Evolutionary conservation across 2,113 vertebrate genomes (phyloP).

Genomic region (Xiphophorus hellerii): DNA sequence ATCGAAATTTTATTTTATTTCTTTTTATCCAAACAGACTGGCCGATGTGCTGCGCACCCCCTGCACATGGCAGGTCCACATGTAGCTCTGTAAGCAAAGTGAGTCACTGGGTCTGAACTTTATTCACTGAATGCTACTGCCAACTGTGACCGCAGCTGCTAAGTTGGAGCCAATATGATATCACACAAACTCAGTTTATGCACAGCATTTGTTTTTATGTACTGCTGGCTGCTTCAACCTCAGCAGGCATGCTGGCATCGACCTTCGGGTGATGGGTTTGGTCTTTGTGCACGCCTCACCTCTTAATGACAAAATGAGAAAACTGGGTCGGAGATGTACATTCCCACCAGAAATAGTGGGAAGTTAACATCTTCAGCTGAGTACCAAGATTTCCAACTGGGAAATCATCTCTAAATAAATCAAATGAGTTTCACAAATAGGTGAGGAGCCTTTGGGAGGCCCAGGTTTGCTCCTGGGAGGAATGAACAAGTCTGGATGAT

Average conservation of each 20-base stretch:
- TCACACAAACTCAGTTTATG: constrained; percentile 41
- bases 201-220: constrained; percentile 47
- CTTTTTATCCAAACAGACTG: not conserved
- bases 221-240: constrained; percentile 48
- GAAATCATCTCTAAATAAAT: constrained; percentile 85
- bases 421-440: constrained; percentile 82
- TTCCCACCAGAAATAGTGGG: constrained; percentile 77
- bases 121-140: constrained; percentile 36
- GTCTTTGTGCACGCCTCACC: constrained; percentile 64
- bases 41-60: not conserved
- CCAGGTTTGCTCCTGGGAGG: constrained; percentile 72
- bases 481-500: constrained; percentile 75
- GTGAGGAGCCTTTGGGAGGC: constrained; percentile 75
- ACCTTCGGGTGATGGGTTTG: constrained; percentile 70
- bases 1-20: not conserved
- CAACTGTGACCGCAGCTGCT: constrained; percentile 47
- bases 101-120: constrained; percentile 37
- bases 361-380: constrained; percentile 76
- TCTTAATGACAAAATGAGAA: constrained; percentile 76
- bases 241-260: constrained; percentile 53
- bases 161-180: constrained; percentile 34
- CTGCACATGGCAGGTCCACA: constrained; percentile 8
- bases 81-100: constrained; percentile 25
- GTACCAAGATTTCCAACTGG: constrained; percentile 78
- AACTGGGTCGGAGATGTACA: constrained; percentile 77